Evolutionary conservation across 1,140 invertebrate species (phyloP), one percentile per base, ranked within the genome.

Genomic region (Cardiocondyla obscurior): DNA sequence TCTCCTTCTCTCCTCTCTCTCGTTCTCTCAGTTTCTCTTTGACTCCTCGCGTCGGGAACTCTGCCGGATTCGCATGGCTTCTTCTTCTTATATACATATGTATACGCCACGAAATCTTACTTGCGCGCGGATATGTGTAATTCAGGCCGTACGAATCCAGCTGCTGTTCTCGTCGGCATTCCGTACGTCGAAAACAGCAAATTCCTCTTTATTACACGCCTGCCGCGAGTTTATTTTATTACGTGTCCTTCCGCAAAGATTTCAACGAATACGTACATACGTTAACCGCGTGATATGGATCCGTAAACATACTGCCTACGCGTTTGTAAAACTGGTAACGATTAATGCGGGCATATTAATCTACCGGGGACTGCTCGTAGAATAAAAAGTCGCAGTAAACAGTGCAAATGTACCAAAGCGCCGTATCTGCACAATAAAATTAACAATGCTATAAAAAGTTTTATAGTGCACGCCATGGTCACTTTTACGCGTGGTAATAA

Each of bases 261-360:
- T 79, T 79, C 7, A n/a, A 36, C 62, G 19, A 69, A 53, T 49
- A 14, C 22, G 33, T 28, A 44, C 25, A 25, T 14, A 57, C 12
- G 44, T 57, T 69, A n/a, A 28, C 46, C 39, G 49, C 36, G 19
- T 49, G 19, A 85, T 70, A 85, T 82, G 77, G 77, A 82, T 85
- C 25, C 16, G 22, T 39, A 58, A 82, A 82, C 79, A 3, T 30
- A 12, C 3, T 51, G 36, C 12, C 14, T 42, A 25, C 30, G 30
- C 3, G 10, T 39, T 7, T 6, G 44, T 6, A 22, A 58, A 22
- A 36, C 10, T 39, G 39, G 42, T 82, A 85, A 85, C 67, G 19
- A 55, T 44, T 39, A 42, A 72, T 28, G 10, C 6, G 14, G 7
- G 14, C n/a, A n/a, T 28, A 73, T 46, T 39, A 60, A 46, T 6